Evolutionary conservation across 2,113 vertebrate genomes (phyloP).

Genomic region (Chionodraco myersi): DNA sequence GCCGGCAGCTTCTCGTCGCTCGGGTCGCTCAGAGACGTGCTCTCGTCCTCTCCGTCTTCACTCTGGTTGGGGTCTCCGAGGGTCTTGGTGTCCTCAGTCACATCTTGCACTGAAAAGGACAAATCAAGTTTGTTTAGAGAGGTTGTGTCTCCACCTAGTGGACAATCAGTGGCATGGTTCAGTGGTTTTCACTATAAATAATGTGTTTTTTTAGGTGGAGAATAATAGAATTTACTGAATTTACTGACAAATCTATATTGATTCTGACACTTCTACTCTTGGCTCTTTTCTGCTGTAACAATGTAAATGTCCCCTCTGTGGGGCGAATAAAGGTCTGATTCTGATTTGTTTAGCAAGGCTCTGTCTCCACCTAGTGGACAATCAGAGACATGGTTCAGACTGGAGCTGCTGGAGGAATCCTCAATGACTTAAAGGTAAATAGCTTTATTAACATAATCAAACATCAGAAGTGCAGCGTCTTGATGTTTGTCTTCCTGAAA

Average conservation of each 20-base stretch:
- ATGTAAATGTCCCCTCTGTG: no score
- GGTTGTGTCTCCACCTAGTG: slow-evolving; percentile 78
- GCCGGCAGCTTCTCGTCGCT: slow-evolving; percentile 37
- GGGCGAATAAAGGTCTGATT: no score
- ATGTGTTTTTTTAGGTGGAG: no score
- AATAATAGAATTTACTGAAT: no score
- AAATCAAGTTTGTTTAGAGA: slow-evolving; percentile 1
- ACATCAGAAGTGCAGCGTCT: not conserved
- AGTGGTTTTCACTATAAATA: not conserved
- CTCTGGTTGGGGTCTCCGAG: slow-evolving; percentile 64
- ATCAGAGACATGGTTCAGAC: not conserved
- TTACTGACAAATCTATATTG: no score
- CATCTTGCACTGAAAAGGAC: slow-evolving; percentile 70
- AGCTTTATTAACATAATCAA: not conserved
- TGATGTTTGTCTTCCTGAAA: no score
- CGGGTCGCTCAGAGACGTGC: slow-evolving; percentile 42
- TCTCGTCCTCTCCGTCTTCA: slow-evolving; percentile 68
- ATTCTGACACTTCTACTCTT: no score
- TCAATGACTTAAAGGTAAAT: not conserved
- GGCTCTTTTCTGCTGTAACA: no score
- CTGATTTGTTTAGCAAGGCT: slow-evolving; percentile 35
- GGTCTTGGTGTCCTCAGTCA: slow-evolving; percentile 71
- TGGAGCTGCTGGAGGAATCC: no score
- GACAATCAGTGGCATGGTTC: not conserved
- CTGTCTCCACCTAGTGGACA: slow-evolving; percentile 76